Base-by-base conservation (phyloP, 2,113 vertebrate genomes). In the Siniperca chuatsi region DNA sequence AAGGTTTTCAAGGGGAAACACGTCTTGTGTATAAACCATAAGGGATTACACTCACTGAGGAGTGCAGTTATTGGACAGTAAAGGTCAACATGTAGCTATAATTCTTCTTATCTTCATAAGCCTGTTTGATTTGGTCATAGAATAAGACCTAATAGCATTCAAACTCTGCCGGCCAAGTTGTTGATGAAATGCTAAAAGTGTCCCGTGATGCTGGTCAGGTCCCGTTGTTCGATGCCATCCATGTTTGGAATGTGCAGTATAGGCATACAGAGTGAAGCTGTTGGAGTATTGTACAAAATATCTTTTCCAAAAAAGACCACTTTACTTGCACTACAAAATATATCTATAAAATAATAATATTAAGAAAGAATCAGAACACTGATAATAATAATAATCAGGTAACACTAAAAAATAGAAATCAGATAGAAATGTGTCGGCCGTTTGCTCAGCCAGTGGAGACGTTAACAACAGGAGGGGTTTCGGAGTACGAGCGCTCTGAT, bases 281-380 rank as follows among this genome's bases (percentile, higher is more conserved):
- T 84, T 70, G 86, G 82, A 89, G 75, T 90, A 88, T 92, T 92
- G 80, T 94, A 94, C 84, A 95, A 95, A 94, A 95, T 86, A 84
- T 86, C 84, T 60, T 89, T 78, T 87, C 23, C 20, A 35, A 79
- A 93, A 94, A 94, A 92, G 79, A 92, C 69, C 91, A 92, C 92
- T 90, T 77, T 83, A 91, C 85, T 88, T 33, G 52, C 89, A 85
- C 91, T 94, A 95, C 87, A 95, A 95, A 95, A 95, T 54, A 93
- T 85, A 89, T 89, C 82, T 94, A 87, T 83, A 90, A 91, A 94
- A 94, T 86, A 84, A 87, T 81, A 94, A 80, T 77, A 90, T 89
- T 66, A 64, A 86, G 65, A 86, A 48, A 75, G 64, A 82, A 46
- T 46, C 52, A 12, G 64, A 89, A 78, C 61, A 81, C 42, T 60